phyloP scores from a whole-genome alignment of 2,113 vertebrate genomes.

The Pygoscelis adeliae region DNA sequence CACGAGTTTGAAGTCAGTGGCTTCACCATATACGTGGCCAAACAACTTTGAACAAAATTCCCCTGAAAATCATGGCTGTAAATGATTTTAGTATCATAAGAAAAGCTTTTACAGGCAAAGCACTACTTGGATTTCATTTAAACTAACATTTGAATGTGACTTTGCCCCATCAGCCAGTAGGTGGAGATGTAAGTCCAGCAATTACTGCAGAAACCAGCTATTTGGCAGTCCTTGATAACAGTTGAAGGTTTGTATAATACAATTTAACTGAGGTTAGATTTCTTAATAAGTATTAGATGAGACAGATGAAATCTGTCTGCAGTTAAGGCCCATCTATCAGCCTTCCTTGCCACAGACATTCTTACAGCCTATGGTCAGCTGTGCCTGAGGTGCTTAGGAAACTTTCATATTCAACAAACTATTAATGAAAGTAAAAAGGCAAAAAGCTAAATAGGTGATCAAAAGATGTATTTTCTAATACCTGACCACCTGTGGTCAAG shows the following conservation, averaged over 20 bases:
- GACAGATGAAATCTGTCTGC: conserved; percentile 31
- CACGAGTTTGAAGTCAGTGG: neutral
- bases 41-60: neutral
- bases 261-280: conserved; percentile 5
- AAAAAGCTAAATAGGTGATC: neutral
- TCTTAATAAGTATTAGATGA: conserved; percentile 49
- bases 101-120: neutral
- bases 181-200: conserved; percentile 65
- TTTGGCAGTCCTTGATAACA: neutral
- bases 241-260: neutral
- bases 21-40: neutral
- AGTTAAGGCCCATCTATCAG: neutral
- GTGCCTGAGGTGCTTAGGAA: neutral
- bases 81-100: neutral
- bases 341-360: neutral
- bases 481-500: neutral
- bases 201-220: neutral
- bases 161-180: conserved; percentile 58
- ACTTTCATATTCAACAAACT: neutral
- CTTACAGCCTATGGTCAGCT: neutral
- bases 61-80: neutral
- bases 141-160: neutral
- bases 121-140: neutral
- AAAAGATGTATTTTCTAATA: neutral
- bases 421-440: neutral